Evolutionary conservation across 2,888 invertebrate genomes (phyloP), one percentile per base, ranked within the genome.

Genomic region (Agrotis puta): DNA sequence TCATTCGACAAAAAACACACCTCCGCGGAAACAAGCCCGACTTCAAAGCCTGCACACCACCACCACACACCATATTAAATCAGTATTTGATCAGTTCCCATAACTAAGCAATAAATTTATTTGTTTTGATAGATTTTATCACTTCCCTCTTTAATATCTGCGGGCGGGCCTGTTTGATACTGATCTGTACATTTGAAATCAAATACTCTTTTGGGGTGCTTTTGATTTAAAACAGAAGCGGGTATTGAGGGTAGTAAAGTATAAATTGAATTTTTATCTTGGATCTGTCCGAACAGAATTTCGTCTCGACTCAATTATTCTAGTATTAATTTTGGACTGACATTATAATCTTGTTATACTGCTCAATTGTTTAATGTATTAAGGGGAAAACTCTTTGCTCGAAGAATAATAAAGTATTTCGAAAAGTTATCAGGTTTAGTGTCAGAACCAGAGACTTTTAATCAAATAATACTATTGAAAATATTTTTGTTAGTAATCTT

Each of bases 161-260:
- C 87, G 88, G 89, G 87, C 81, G 68, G 77, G 81, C 71, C 61
- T 75, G 64, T 78, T 80, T 74, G 88, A 90, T 90, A 85, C 66
- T 66, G 70, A 89, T 89, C 89, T 77, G 69, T 69, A 73, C 76
- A 87, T 83, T 81, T 85, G 75, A 81, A 87, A 86, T 85, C 79
- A 71, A 85, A 85, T 81, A 83, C 76, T 76, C 70, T 73, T 84
- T 86, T 79, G 79, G 88, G 87, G 84, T 74, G 81, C 61, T 89
- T 91, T 91, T 93, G 93, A 94, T 95, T 94, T 94, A 92, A 93
- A 94, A 91, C 93, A 92, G 92, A 91, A 91, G 86, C 86, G 87
- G 89, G 88, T 88, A 85, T 85, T 77, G 86, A 88, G 90, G 89
- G 85, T 76, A 63, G 64, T 88, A 92, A 93, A 92, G 90, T 91